phyloP scores from a whole-genome alignment of 2,797 vertebrate genomes.

The Peromyscus attwateri region DNA sequence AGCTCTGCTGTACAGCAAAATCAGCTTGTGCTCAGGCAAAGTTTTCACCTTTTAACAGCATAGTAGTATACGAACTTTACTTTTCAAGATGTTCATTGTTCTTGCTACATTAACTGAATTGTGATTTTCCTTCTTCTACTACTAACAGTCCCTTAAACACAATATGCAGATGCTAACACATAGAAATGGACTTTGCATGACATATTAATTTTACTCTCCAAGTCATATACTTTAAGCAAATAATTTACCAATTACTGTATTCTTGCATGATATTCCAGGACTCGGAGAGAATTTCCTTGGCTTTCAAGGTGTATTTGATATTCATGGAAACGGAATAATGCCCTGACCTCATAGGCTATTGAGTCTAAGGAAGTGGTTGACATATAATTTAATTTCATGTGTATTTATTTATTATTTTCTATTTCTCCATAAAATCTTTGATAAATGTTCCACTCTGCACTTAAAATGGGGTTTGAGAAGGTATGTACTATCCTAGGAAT shows the following conservation, averaged over 20 bases:
- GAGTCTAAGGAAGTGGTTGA: background rate
- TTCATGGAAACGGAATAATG: background rate
- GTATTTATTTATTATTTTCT: constrained; percentile 42
- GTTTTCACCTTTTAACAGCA: background rate
- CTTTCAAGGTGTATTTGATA: background rate
- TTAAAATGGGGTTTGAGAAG: background rate
- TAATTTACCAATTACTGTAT: background rate
- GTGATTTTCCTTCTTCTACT: background rate
- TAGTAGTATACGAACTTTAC: background rate
- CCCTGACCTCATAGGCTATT: background rate
- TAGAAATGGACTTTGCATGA: background rate
- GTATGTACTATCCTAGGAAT: background rate
- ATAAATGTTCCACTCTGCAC: background rate
- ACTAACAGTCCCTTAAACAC: background rate
- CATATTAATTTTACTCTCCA: background rate
- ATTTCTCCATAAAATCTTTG: background rate
- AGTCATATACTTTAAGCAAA: background rate
- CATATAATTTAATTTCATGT: constrained; percentile 37
- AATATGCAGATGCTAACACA: background rate
- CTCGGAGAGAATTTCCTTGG: background rate
- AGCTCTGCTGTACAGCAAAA: background rate
- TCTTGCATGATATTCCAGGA: background rate
- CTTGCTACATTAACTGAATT: background rate
- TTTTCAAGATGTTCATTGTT: background rate
- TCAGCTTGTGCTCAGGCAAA: background rate